Base-by-base conservation (phyloP, 2,797 vertebrate species). In the Acipenser oxyrinchus region DNA sequence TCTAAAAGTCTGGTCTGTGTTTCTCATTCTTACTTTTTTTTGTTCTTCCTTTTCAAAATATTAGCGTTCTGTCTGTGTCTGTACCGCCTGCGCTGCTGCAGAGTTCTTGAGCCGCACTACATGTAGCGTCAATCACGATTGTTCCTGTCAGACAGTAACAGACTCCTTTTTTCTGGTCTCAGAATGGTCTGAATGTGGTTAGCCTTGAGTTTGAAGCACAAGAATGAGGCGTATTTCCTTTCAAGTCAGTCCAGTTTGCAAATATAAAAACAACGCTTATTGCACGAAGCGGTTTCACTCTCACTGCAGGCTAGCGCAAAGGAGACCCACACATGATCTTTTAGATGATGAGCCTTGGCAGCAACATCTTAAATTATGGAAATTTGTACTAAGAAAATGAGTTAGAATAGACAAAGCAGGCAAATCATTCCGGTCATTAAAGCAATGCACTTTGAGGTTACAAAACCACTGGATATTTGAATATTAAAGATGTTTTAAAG, bases 31-130 rank as follows among this genome's bases (percentile, higher is more conserved):
- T 6, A 66, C 51, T 63, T 61, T 2, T 6, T 60, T 6, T 68
- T 13, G 58, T 48, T 68, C 52, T 63, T 8, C 23, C 51, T 62
- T 61, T 18, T 67, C 53, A 62, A 73, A 74, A 74, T 74, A 68
- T 73, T 68, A 66, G 18, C 52, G 64, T 55, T 61, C 57, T 8
- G 62, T 73, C 65, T 69, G 64, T 71, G 52, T 69, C 13, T 8
- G 13, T 71, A 64, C 57, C 8, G 13, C 11, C 50, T 51, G 13
- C 6, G 65, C 51, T 8, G 65, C 51, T 8, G 9, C 67, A 18
- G 51, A 60, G 8, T 49, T 48, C 12, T 4, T 49, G 48, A 59
- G 8, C 49, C 9, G 15, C 12, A 13, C 64, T 13, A 6, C 37
- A 55, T 60, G 37, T 9, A 8, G 59, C 61, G 60, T 57, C 58